Evolutionary conservation across 2,888 invertebrate genomes (phyloP).

Genomic region (Hartigia nigra): DNA sequence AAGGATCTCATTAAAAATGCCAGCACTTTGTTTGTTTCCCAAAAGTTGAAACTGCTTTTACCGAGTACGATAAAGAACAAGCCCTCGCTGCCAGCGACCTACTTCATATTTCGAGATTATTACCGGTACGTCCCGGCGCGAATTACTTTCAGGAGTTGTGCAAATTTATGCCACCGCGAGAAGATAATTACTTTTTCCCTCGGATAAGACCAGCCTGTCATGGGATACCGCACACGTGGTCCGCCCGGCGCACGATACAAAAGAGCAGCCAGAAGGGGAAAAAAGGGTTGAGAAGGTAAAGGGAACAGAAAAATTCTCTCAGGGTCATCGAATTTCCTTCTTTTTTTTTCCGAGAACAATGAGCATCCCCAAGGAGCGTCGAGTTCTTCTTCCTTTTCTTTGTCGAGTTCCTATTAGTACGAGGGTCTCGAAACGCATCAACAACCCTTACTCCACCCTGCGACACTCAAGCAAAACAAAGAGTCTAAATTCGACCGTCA

Average conservation of each 20-base stretch:
- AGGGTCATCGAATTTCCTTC: neutral
- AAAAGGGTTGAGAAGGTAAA: neutral
- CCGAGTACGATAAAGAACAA: slow-evolving; percentile 20
- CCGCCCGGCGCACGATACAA: neutral
- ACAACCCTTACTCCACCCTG: neutral
- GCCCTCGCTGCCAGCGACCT: slow-evolving; percentile 23
- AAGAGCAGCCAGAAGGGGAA: neutral
- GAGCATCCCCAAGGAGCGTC: neutral
- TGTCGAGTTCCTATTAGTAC: neutral
- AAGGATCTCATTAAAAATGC: slow-evolving; percentile 40
- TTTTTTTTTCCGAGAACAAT: neutral
- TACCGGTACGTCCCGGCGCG: slow-evolving; percentile 19
- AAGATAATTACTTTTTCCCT: slow-evolving; percentile 15
- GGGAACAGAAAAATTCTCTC: neutral
- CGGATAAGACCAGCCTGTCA: neutral
- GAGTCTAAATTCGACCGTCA: neutral
- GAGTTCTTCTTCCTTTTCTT: neutral
- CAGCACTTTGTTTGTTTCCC: slow-evolving; percentile 25
- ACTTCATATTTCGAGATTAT: slow-evolving; percentile 38
- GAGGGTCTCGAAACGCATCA: neutral
- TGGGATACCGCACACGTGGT: neutral
- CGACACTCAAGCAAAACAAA: neutral
- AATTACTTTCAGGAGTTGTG: slow-evolving; percentile 30
- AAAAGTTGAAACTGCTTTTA: slow-evolving; percentile 29
- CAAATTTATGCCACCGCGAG: slow-evolving; percentile 12